Conservation (phyloP, 2,888 invertebrate genomes). For the Amiota mariae region DNA sequence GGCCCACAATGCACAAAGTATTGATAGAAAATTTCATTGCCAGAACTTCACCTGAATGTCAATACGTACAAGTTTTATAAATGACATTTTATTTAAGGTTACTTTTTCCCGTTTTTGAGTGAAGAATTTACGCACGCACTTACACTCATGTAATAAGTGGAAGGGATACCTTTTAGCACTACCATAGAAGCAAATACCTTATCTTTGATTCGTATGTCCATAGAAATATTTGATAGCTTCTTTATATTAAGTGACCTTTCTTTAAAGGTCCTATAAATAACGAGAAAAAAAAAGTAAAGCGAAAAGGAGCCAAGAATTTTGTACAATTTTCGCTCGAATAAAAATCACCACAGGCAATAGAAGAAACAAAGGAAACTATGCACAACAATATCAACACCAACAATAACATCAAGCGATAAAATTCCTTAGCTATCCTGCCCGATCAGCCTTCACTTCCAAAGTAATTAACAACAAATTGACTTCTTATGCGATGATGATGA, state of each 20-base stretch:
- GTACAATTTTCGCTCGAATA: conserved; percentile 9
- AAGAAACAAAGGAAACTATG: background rate
- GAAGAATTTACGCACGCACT: no score
- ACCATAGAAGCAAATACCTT: conserved; percentile 28
- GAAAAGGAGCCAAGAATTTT: background rate
- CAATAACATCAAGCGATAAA: conserved; percentile 12
- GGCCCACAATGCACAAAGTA: no score
- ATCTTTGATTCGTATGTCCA: no score
- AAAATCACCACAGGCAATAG: conserved; percentile 33
- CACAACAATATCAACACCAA: conserved; percentile 24
- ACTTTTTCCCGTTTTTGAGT: no score
- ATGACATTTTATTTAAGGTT: no score
- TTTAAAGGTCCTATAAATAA: conserved; percentile 43
- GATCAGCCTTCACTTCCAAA: conserved; percentile 29
- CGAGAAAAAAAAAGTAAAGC: conserved; percentile 36
- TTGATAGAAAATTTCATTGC: no score
- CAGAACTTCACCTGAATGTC: no score
- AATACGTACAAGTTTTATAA: no score
- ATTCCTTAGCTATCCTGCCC: conserved; percentile 39
- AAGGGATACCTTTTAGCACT: conserved; percentile 46
- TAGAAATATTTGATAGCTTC: no score
- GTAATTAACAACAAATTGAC: conserved; percentile 27
- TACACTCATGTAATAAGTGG: no score
- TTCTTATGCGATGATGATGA: conserved; percentile 15
- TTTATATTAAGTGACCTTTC: no score